Percentiles rank a stretch among this genome's conserved stretches.
These are phyloP conservation scores for Chesias legatella DNA, from an alignment of 2,888 invertebrate species.

Conservation along the genomic window DNA sequence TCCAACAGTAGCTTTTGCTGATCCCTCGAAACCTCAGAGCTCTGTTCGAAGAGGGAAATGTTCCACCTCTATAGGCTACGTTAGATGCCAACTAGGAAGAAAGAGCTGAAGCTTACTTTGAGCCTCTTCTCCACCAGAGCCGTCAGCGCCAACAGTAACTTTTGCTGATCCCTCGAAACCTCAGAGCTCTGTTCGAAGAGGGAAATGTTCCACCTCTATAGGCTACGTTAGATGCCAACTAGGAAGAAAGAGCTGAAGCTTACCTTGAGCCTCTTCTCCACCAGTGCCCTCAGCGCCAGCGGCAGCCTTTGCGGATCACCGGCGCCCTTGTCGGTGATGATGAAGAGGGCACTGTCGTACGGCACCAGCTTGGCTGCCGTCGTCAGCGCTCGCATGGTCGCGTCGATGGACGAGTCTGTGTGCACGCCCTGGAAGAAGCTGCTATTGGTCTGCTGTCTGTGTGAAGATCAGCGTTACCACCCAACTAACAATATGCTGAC, in stretches of 20 bases:
- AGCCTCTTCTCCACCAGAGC: too few relatives aligned
- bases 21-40: too few relatives aligned
- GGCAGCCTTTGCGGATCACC: conserved; percentile 69
- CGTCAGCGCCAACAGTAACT: too few relatives aligned
- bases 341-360: conserved; percentile 82
- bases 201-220: too few relatives aligned
- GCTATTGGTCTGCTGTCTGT: too few relatives aligned
- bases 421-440: conserved; percentile 47
- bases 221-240: too few relatives aligned
- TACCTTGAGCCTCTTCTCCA: conserved; percentile 68
- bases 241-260: not conserved
- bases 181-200: too few relatives aligned
- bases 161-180: conserved; percentile 73
- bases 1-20: too few relatives aligned
- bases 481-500: too few relatives aligned
- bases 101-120: conserved; percentile 36
- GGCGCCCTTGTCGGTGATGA: conserved; percentile 79
- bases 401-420: conserved; percentile 62
- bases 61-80: too few relatives aligned
- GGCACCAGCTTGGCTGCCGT: conserved; percentile 82
- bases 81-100: not conserved
- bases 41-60: too few relatives aligned
- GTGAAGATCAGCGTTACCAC: too few relatives aligned
- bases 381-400: conserved; percentile 80
- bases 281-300: conserved; percentile 57